phyloP scores from a whole-genome alignment of 2,888 invertebrate genomes.

The Rhingia campestris region DNA sequence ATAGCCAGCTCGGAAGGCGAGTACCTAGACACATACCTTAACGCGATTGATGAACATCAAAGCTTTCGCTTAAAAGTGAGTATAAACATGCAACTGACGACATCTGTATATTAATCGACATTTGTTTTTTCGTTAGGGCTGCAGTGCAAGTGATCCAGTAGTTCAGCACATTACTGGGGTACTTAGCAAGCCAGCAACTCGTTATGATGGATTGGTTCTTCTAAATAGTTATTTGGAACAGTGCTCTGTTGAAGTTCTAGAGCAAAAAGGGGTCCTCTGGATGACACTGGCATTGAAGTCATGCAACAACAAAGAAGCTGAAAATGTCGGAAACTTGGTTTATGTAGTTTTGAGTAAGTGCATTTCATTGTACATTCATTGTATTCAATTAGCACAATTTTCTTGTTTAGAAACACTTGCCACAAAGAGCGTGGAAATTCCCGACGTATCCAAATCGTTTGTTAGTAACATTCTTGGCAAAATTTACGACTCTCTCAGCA shows the following conservation, averaged over 20 bases:
- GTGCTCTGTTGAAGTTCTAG: constrained; percentile 75
- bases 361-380: neutral
- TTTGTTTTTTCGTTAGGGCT: constrained; percentile 33
- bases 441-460: constrained; percentile 78
- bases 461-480: constrained; percentile 76
- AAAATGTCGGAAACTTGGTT: constrained; percentile 64
- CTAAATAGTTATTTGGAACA: constrained; percentile 76
- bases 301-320: constrained; percentile 74
- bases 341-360: constrained; percentile 75
- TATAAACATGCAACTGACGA: neutral
- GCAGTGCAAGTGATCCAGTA: constrained; percentile 56
- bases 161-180: constrained; percentile 76
- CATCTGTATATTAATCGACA: neutral
- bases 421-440: constrained; percentile 75
- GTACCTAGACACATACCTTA: constrained; percentile 75
- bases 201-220: constrained; percentile 75
- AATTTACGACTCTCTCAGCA: constrained; percentile 76
- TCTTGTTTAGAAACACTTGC: constrained; percentile 75
- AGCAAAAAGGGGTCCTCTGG: constrained; percentile 77
- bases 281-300: constrained; percentile 76
- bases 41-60: constrained; percentile 77
- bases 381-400: neutral
- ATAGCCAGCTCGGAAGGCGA: constrained; percentile 72
- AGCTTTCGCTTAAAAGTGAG: constrained; percentile 76
- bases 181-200: constrained; percentile 75